These are phyloP conservation scores for Heliconius nattereri DNA, from an alignment of 1,140 invertebrate species.

Conservation along the genomic window DNA sequence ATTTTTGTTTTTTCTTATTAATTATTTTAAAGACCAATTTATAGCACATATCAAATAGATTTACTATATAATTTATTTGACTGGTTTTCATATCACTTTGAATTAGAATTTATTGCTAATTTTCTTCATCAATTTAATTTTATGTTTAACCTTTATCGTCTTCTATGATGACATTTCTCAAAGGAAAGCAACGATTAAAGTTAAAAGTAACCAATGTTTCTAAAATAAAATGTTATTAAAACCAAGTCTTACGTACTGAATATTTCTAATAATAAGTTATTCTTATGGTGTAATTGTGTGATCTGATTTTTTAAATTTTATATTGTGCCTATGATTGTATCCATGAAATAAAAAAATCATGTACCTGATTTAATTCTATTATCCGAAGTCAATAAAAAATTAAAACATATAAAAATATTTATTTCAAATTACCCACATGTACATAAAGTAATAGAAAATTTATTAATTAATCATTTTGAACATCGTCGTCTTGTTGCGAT, in stretches of 20 bases:
- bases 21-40: too few species aligned
- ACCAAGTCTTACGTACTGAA: not conserved
- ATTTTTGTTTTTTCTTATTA: too few species aligned
- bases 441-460: not conserved
- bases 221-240: not conserved
- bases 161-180: too few species aligned
- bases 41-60: too few species aligned
- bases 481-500: constrained; percentile 52
- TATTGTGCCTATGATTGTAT: not conserved
- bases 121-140: too few species aligned
- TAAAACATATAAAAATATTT: not conserved
- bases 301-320: not conserved
- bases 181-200: too few species aligned
- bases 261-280: not conserved
- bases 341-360: not conserved
- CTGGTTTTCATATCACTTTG: too few species aligned
- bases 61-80: too few species aligned
- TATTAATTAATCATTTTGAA: not conserved
- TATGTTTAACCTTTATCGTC: too few species aligned
- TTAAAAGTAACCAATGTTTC: not conserved
- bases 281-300: not conserved
- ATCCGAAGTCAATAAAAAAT: not conserved
- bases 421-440: not conserved
- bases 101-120: too few species aligned
- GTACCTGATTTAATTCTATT: constrained; percentile 3